Percentiles rank a stretch among this genome's conserved stretches.
Evolutionary conservation across 2,888 invertebrate genomes (phyloP).

Genomic region (Nasonia oneida): DNA sequence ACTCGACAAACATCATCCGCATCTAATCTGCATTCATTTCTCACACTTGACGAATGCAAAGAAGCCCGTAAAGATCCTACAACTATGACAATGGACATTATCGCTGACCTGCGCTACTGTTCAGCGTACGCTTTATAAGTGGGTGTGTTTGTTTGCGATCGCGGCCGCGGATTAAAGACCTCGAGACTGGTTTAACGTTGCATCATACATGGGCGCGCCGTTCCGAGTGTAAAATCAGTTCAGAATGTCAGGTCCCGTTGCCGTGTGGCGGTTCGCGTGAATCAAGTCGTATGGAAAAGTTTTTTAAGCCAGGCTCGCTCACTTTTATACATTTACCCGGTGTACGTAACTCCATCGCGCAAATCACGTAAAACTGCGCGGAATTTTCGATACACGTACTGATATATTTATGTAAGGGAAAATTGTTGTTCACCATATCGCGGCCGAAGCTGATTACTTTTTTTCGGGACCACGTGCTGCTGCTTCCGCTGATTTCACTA

Average conservation of each 20-base stretch:
- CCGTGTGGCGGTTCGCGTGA: neutral
- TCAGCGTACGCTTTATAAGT: slow-evolving; percentile 10
- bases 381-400: neutral
- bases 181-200: slow-evolving; percentile 25
- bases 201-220: slow-evolving; percentile 24
- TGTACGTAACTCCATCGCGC: neutral
- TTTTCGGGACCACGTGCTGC: neutral
- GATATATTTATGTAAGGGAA: neutral
- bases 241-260: slow-evolving; percentile 31
- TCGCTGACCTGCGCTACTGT: neutral
- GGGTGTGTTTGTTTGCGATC: slow-evolving; percentile 29
- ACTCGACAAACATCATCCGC: neutral
- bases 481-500: neutral
- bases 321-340: neutral
- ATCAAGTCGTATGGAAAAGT: slow-evolving; percentile 33
- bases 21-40: neutral
- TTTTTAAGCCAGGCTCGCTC: neutral
- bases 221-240: slow-evolving; percentile 20
- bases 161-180: slow-evolving; percentile 9
- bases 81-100: neutral
- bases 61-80: neutral
- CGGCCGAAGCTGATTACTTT: neutral
- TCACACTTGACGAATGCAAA: neutral
- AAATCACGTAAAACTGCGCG: neutral
- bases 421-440: neutral